Base-by-base conservation (phyloP, 1,140 invertebrate genomes). In the Drosophila eugracilis region DNA sequence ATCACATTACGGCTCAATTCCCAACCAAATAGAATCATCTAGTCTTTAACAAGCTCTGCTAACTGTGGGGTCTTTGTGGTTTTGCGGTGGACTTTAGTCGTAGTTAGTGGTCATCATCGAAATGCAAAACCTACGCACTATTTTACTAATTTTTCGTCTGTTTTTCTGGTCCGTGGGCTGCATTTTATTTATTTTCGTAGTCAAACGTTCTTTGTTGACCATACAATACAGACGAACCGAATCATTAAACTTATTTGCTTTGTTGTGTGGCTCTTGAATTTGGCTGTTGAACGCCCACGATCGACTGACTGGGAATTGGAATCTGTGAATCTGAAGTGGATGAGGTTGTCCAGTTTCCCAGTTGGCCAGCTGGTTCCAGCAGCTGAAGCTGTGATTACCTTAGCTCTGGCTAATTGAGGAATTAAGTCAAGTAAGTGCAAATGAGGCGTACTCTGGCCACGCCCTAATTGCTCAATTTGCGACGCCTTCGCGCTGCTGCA, bases 141-240 rank as follows among this genome's bases (percentile, higher is more conserved):
- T 71, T 41, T 63, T 42, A 54, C 7, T 24, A 55, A 41, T 70
- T 71, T 72, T 24, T 32, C 47, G 59, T 37, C 47, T 59, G 36
- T 67, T 65, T 76, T 59, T 17, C 28, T 22, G 45, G 28, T 34
- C 42, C 71, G 83, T 86, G 83, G 83, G 81, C 32, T 80, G 76
- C 67, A 62, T 78, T 78, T 83, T 83, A 78, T 88, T 63, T 89
- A 75, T 84, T 84, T 78, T 67, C 69, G 57, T 81, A 86, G 81
- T 88, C 83, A 88, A 88, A 86, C 69, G 83, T 86, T 86, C 83
- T 86, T 86, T 86, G 81, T 86, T 69, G 42, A 44, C 52, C 44
- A 39, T 60, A 75, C 42, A 75, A 42, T 17, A 39, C 12, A 50
- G 26, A 49, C 15, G 19, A 49, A 39, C 60, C 26, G 49, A 53